Percentiles rank a stretch among this genome's conserved stretches.
Evolutionary conservation across 2,888 invertebrate species (phyloP).

Genomic region (Cyrtodaria siliqua): DNA sequence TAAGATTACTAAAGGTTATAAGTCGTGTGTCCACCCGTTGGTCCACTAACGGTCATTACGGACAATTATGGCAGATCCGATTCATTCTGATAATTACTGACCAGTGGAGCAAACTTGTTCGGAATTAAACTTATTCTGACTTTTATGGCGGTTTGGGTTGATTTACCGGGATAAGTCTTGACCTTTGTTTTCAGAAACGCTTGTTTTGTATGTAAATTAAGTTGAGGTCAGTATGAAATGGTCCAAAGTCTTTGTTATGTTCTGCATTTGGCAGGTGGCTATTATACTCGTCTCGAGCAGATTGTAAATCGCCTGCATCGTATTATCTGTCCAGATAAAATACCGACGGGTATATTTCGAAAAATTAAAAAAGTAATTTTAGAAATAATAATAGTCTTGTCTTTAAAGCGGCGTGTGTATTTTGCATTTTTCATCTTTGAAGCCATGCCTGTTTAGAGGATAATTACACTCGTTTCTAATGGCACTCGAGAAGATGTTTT

Average conservation of each 20-base stretch:
- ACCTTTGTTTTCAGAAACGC: slow-evolving; percentile 41
- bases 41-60: slow-evolving; percentile 60
- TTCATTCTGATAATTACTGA: slow-evolving; percentile 57
- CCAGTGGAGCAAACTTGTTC: slow-evolving; percentile 50
- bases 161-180: slow-evolving; percentile 55
- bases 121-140: slow-evolving; percentile 57
- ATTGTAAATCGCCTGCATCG: background rate
- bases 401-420: slow-evolving; percentile 34
- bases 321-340: slow-evolving; percentile 1
- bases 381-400: slow-evolving; percentile 49
- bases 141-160: slow-evolving; percentile 59
- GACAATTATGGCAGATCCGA: slow-evolving; percentile 46
- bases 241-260: slow-evolving; percentile 27
- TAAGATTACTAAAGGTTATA: slow-evolving; percentile 63
- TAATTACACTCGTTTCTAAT: too few species aligned
- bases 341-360: slow-evolving; percentile 31
- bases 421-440: slow-evolving; percentile 35
- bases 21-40: slow-evolving; percentile 51
- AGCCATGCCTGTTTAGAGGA: slow-evolving; percentile 5
- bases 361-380: slow-evolving; percentile 44
- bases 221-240: background rate
- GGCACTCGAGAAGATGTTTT: too few species aligned
- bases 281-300: slow-evolving; percentile 37
- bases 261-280: slow-evolving; percentile 42
- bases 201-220: slow-evolving; percentile 58